These are phyloP conservation scores for Drosophila subquinaria DNA, from an alignment of 2,888 invertebrate species.

Conservation along the genomic window DNA sequence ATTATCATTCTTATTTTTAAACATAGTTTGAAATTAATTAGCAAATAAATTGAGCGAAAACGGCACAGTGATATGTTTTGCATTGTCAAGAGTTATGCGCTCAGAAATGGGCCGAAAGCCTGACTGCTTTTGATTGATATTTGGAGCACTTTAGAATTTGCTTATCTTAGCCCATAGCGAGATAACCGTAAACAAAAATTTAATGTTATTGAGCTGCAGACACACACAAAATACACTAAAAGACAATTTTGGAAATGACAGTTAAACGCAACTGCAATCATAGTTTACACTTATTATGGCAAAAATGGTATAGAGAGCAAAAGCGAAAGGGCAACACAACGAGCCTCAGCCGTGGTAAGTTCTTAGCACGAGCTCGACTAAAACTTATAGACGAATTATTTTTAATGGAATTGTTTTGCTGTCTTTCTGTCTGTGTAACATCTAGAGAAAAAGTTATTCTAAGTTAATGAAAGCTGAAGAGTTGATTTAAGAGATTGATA, in stretches of 20 bases:
- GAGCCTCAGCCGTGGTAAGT: slow-evolving; percentile 16
- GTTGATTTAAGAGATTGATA: slow-evolving; percentile 4
- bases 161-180: slow-evolving; percentile 20
- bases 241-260: not conserved
- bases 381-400: slow-evolving; percentile 41
- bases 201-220: slow-evolving; percentile 26
- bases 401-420: slow-evolving; percentile 56
- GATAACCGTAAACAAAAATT: slow-evolving; percentile 24
- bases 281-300: slow-evolving; percentile 24
- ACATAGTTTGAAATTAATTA: slow-evolving; percentile 54
- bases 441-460: slow-evolving; percentile 5
- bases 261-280: slow-evolving; percentile 32
- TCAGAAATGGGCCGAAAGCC: slow-evolving; percentile 2
- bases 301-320: slow-evolving; percentile 2
- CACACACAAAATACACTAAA: slow-evolving; percentile 21
- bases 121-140: slow-evolving; percentile 5
- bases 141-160: too few species aligned
- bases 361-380: slow-evolving; percentile 30
- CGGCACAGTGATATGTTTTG: slow-evolving; percentile 27
- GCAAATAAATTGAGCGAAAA: slow-evolving; percentile 43
- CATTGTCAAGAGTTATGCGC: slow-evolving; percentile 39
- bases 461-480: slow-evolving; percentile 2
- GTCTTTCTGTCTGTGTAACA: slow-evolving; percentile 1
- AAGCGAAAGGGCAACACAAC: slow-evolving; percentile 10
- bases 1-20: slow-evolving; percentile 66